Conservation (phyloP, 2,888 invertebrate species). For the Polydesmus complanatus region DNA sequence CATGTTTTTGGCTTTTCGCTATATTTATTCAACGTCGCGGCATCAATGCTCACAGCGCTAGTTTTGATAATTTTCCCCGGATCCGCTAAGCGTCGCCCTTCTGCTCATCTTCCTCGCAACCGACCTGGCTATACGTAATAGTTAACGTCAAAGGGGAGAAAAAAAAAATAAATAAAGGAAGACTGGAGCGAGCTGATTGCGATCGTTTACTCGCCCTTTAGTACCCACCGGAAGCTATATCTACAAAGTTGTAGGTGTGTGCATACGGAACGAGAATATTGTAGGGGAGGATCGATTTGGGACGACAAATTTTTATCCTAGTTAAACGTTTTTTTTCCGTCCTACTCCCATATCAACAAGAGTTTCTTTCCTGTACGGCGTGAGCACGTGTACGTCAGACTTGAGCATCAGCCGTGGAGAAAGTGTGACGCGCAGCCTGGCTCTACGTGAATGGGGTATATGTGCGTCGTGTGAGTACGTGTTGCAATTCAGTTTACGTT, state of each 20-base stretch:
- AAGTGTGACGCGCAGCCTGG: too few relatives aligned
- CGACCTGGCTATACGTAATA: too few relatives aligned
- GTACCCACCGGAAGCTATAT: background rate
- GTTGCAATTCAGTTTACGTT: background rate
- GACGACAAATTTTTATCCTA: background rate
- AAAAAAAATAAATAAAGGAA: too few relatives aligned
- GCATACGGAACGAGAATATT: background rate
- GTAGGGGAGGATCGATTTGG: background rate
- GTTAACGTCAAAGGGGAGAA: background rate
- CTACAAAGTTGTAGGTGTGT: background rate
- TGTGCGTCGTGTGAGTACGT: background rate
- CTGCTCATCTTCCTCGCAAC: background rate
- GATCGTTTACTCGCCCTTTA: slow-evolving; percentile 14
- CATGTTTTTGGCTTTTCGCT: too few relatives aligned
- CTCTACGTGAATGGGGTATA: too few relatives aligned
- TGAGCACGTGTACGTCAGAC: background rate
- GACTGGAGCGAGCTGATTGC: background rate
- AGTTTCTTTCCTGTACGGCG: too few relatives aligned
- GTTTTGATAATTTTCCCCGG: background rate
- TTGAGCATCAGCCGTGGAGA: background rate
- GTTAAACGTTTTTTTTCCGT: too few relatives aligned
- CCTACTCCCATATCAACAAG: too few relatives aligned
- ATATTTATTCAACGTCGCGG: background rate
- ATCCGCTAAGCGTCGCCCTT: background rate
- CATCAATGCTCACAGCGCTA: background rate